Conservation (phyloP, 2,888 invertebrate genomes). For the Byasa hedistus region DNA sequence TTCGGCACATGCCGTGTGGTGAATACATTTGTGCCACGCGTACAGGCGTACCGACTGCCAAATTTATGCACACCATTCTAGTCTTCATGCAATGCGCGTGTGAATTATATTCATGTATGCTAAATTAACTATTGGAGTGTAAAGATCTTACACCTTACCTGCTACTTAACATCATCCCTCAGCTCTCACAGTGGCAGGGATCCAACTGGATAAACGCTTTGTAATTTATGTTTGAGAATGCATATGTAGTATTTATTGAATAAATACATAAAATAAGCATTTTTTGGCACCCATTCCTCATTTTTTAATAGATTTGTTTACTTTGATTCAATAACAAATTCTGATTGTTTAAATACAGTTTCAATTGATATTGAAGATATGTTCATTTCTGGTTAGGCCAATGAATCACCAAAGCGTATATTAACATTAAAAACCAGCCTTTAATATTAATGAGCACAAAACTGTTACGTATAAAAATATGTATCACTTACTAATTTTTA, state of each 20-base stretch:
- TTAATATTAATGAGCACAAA: too few species aligned
- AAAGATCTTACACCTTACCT: conserved; percentile 21
- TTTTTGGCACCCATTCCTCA: too few species aligned
- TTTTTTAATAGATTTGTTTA: too few species aligned
- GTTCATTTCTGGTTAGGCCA: too few species aligned
- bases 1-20: conserved; percentile 45
- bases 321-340: too few species aligned
- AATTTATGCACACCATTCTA: conserved; percentile 30
- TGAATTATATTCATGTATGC: conserved; percentile 29
- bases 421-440: too few species aligned
- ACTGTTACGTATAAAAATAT: too few species aligned
- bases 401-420: too few species aligned
- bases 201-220: neutral
- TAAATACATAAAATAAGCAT: too few species aligned
- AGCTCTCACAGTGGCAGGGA: neutral
- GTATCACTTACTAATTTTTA: too few species aligned
- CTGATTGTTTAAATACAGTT: too few species aligned
- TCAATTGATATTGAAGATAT: too few species aligned
- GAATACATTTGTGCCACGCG: conserved; percentile 37
- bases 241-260: neutral
- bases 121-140: conserved; percentile 21
- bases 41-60: conserved; percentile 22
- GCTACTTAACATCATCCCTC: neutral
- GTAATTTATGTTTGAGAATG: neutral
- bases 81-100: conserved; percentile 27